A percentile compares a stretch with the other conserved stretches of the same genome.
These are phyloP conservation scores for Drosophila pandora DNA, from an alignment of 1,140 invertebrate species.

Conservation along the genomic window DNA sequence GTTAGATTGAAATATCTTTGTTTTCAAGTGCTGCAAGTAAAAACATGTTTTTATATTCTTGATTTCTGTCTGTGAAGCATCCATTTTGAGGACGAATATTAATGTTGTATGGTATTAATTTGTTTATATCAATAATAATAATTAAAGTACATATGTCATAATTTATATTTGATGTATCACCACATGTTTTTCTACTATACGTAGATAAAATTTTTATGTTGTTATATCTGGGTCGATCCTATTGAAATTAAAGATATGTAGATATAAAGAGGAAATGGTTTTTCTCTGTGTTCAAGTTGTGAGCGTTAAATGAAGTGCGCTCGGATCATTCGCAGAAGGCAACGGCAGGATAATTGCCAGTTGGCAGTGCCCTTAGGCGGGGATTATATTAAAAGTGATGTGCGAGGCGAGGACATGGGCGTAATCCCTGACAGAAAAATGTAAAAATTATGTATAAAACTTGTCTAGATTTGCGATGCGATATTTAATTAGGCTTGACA, in stretches of 20 bases:
- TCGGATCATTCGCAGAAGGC: constrained; percentile 38
- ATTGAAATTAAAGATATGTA: background rate
- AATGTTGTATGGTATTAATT: too few relatives aligned
- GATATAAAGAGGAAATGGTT: background rate
- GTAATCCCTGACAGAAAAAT: constrained; percentile 17
- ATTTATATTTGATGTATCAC: too few relatives aligned
- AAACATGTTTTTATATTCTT: too few relatives aligned
- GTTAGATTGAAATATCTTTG: too few relatives aligned
- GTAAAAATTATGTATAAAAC: constrained; percentile 16
- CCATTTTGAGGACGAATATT: too few relatives aligned
- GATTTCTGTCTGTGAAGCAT: too few relatives aligned
- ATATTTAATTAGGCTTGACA: constrained; percentile 24
- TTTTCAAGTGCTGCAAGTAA: too few relatives aligned
- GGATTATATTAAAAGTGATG: constrained; percentile 16
- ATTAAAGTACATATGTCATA: too few relatives aligned
- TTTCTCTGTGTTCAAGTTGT: constrained; percentile 27
- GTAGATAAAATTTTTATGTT: too few relatives aligned
- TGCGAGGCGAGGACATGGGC: constrained; percentile 6
- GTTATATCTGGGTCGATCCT: too few relatives aligned
- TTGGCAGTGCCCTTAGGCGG: constrained; percentile 13
- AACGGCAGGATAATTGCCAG: constrained; percentile 55
- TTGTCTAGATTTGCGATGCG: constrained; percentile 7
- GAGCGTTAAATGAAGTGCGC: constrained; percentile 58
- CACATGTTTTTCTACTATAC: too few relatives aligned
- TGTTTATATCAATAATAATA: too few relatives aligned